phyloP scores from a whole-genome alignment of 2,113 vertebrate genomes.

The Micronycteris hirsuta region DNA sequence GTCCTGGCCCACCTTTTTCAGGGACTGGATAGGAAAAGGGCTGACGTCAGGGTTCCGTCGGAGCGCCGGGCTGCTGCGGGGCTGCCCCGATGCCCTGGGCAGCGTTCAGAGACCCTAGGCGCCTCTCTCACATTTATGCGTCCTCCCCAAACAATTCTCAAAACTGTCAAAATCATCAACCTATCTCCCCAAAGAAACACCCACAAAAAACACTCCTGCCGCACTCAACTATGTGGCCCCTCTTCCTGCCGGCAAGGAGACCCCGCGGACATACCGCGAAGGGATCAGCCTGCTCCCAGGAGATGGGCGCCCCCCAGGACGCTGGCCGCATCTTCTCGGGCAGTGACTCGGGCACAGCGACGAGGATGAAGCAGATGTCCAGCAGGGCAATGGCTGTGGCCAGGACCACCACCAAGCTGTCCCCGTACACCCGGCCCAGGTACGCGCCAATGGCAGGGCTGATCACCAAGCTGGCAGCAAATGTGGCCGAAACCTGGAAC shows the following conservation, averaged over 20 bases:
- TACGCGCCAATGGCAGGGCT: constrained; percentile 92
- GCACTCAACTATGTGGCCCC: neutral
- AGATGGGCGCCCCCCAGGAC: constrained; percentile 91
- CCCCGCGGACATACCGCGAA: constrained; percentile 84
- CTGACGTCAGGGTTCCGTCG: neutral
- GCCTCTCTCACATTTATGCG: neutral
- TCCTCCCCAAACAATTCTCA: neutral
- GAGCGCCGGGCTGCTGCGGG: too few species aligned
- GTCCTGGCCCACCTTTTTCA: constrained; percentile 92
- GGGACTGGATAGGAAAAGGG: constrained; percentile 79
- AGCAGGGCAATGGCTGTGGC: constrained; percentile 89
- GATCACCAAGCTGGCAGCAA: constrained; percentile 89
- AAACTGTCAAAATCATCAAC: neutral
- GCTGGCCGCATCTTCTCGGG: constrained; percentile 92
- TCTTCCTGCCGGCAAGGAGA: neutral
- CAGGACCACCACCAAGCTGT: constrained; percentile 89
- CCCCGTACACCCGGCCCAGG: constrained; percentile 87
- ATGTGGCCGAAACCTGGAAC: constrained; percentile 89
- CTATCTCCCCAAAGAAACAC: neutral
- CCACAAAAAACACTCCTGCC: neutral
- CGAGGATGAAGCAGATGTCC: constrained; percentile 91
- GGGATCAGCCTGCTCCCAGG: constrained; percentile 92
- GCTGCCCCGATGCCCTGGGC: too few species aligned
- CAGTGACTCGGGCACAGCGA: constrained; percentile 88
- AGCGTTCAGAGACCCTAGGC: neutral